phyloP scores from a whole-genome alignment of 2,888 invertebrate species.

The Cacoxenus indagator region DNA sequence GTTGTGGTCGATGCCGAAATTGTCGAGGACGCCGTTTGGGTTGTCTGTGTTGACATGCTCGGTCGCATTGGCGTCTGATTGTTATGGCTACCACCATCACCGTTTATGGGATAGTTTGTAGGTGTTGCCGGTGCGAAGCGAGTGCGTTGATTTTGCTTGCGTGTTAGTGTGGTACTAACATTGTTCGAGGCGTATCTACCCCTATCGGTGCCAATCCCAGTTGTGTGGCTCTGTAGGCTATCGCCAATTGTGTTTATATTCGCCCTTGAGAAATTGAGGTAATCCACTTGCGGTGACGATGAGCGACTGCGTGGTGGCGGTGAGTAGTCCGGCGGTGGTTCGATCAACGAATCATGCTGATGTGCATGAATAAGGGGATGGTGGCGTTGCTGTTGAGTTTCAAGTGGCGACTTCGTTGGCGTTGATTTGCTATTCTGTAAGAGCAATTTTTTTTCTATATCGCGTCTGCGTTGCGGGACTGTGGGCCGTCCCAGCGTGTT shows the following conservation, averaged over 20 bases:
- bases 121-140: constrained; percentile 74
- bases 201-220: constrained; percentile 23
- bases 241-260: constrained; percentile 6
- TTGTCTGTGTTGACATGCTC: constrained; percentile 58
- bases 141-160: constrained; percentile 77
- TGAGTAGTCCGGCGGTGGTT: constrained; percentile 82
- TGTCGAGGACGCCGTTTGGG: constrained; percentile 68
- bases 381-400: constrained; percentile 12
- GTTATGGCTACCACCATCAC: neutral
- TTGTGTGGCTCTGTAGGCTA: neutral
- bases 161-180: constrained; percentile 60
- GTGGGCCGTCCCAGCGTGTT: constrained; percentile 72
- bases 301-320: constrained; percentile 73
- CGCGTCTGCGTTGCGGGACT: constrained; percentile 78
- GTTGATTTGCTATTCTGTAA: constrained; percentile 55
- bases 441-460: constrained; percentile 73
- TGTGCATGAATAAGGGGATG: constrained; percentile 9
- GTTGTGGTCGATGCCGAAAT: constrained; percentile 50
- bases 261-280: constrained; percentile 31
- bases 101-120: constrained; percentile 34
- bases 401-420: constrained; percentile 71
- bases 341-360: constrained; percentile 70
- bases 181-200: constrained; percentile 20
- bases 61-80: constrained; percentile 44
- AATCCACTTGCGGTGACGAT: constrained; percentile 66